phyloP scores from a whole-genome alignment of 2,113 vertebrate genomes.

The Dinomys branickii region DNA sequence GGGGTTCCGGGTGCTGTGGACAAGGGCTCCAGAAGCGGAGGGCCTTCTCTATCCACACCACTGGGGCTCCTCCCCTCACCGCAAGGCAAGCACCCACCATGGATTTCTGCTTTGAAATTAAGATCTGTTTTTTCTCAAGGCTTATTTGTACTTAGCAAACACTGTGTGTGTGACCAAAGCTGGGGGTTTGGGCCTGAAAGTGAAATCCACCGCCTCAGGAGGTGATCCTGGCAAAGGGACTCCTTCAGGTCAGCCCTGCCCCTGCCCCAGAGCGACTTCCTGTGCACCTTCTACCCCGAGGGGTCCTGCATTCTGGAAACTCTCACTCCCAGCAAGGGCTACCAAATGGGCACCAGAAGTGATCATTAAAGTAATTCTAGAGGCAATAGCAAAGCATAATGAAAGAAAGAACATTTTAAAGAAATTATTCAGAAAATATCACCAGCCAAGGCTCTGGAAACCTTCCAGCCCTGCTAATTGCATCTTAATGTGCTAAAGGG shows the following conservation, averaged over 20 bases:
- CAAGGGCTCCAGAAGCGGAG: no score
- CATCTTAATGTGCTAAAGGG: not conserved
- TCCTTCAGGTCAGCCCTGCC: fast-evolving
- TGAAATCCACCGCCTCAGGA: fast-evolving
- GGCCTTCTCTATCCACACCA: fast-evolving
- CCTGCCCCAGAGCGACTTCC: fast-evolving
- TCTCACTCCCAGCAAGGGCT: not conserved
- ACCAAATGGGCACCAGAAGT: not conserved
- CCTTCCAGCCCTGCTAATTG: not conserved
- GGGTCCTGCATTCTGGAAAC: fast-evolving
- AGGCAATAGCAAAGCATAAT: conserved; percentile 23
- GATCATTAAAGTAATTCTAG: conserved; percentile 47
- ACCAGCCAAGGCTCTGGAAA: conserved; percentile 18
- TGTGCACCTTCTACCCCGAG: fast-evolving
- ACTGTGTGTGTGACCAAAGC: not conserved
- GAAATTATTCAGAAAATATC: conserved; percentile 69
- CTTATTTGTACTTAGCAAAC: not conserved
- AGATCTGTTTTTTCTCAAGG: not conserved
- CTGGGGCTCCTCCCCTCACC: fast-evolving
- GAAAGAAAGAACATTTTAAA: conserved; percentile 46
- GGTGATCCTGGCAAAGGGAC: fast-evolving
- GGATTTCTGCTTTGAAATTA: not conserved
- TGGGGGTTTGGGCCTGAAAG: not conserved
- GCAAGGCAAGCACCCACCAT: fast-evolving
- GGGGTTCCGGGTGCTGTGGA: not conserved